phyloP scores from a whole-genome alignment of 2,113 vertebrate genomes.

The Oncorhynchus mykiss region DNA sequence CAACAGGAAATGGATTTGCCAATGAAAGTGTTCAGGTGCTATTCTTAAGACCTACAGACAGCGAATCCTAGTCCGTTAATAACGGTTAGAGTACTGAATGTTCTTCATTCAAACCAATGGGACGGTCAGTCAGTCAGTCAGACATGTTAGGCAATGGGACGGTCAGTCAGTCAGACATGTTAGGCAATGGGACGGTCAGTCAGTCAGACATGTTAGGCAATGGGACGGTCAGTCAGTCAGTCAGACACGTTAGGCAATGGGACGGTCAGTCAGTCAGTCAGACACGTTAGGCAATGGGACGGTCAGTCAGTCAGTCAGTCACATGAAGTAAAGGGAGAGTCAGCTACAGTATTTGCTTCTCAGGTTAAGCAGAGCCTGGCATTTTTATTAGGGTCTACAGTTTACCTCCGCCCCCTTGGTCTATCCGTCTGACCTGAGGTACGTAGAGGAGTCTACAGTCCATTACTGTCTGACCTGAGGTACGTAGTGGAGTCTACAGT shows the following conservation, averaged over 20 bases:
- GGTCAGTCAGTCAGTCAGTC: no score
- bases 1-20: conserved; percentile 29
- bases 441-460: no score
- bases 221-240: neutral
- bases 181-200: no score
- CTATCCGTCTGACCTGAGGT: conserved; percentile 16
- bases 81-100: conserved; percentile 14
- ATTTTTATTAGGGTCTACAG: conserved; percentile 32
- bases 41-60: neutral
- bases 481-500: neutral
- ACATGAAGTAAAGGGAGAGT: no score
- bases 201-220: neutral
- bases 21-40: conserved; percentile 6
- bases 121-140: neutral
- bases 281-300: conserved; percentile 1
- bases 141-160: neutral
- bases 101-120: conserved; percentile 23
- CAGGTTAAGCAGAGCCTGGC: conserved; percentile 16
- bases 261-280: neutral
- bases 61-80: neutral
- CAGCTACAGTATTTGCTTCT: neutral
- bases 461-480: neutral
- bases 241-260: neutral
- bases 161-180: neutral
- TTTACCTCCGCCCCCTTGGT: conserved; percentile 34